Percentiles rank a stretch among this genome's conserved stretches.
Conservation (phyloP, 2,888 invertebrate genomes). For the Lycocerus yunnanus region DNA sequence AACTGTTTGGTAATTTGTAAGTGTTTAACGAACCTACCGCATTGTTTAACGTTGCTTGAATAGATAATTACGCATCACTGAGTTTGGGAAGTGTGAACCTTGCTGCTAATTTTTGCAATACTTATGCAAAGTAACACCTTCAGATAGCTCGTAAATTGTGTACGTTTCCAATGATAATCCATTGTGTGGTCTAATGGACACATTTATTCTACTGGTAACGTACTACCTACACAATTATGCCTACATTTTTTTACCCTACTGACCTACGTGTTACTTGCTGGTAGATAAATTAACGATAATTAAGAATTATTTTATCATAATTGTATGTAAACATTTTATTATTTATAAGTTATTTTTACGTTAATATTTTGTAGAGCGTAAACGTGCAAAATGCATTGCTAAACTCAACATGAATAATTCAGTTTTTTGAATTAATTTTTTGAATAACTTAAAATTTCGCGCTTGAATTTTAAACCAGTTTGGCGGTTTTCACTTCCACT, state of each 20-base stretch:
- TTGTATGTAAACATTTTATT: neutral
- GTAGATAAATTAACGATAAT: neutral
- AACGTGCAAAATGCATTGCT: neutral
- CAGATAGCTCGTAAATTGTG: slow-evolving; percentile 49
- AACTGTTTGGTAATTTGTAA: slow-evolving; percentile 39
- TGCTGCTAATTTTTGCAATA: slow-evolving; percentile 51
- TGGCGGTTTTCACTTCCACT: slow-evolving; percentile 16
- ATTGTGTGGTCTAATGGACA: slow-evolving; percentile 47
- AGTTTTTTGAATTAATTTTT: neutral
- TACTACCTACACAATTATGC: slow-evolving; percentile 22
- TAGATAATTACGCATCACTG: slow-evolving; percentile 36
- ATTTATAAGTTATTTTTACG: neutral
- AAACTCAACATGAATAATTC: neutral
- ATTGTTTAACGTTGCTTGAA: slow-evolving; percentile 34
- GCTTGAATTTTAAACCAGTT: neutral
- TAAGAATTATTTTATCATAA: neutral
- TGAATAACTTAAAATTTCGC: slow-evolving; percentile 6
- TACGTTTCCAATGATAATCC: slow-evolving; percentile 42
- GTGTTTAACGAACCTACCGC: slow-evolving; percentile 46
- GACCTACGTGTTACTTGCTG: slow-evolving; percentile 13
- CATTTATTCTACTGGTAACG: slow-evolving; percentile 43
- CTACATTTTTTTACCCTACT: slow-evolving; percentile 22
- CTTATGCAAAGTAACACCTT: slow-evolving; percentile 47
- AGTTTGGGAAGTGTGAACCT: slow-evolving; percentile 40
- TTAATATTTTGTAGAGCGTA: slow-evolving; percentile 1